phyloP scores from a whole-genome alignment of 2,113 vertebrate genomes.

The Chloroceryle aenea region DNA sequence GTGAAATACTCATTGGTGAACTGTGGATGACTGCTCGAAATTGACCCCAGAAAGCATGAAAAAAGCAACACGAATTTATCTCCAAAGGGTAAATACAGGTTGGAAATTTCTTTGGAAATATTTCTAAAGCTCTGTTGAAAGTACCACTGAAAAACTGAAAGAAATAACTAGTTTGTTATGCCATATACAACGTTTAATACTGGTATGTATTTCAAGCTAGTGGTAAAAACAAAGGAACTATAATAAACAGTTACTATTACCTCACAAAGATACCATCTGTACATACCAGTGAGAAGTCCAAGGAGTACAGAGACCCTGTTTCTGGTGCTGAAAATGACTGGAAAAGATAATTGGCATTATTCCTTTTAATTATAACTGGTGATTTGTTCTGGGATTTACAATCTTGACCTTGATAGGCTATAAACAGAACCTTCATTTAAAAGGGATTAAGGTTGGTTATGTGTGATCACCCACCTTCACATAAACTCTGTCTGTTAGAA shows the following conservation, averaged over 20 bases:
- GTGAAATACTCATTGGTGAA: background rate
- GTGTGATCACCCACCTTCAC: background rate
- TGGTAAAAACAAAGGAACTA: conserved; percentile 20
- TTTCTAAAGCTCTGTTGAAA: background rate
- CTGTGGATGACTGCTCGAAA: background rate
- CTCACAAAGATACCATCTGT: conserved; percentile 13
- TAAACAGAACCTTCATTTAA: conserved; percentile 46
- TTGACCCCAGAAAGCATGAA: background rate
- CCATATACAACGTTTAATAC: background rate
- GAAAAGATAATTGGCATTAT: conserved; percentile 22
- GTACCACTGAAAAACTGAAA: background rate
- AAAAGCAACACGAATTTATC: background rate
- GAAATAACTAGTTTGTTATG: background rate
- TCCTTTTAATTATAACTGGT: conserved; percentile 53
- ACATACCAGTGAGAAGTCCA: background rate
- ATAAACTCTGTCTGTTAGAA: background rate
- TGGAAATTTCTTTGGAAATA: conserved; percentile 9
- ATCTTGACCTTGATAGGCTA: conserved; percentile 24
- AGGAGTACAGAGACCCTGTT: background rate
- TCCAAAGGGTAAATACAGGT: background rate
- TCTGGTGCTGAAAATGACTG: background rate
- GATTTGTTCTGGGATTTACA: conserved; percentile 38
- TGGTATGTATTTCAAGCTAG: background rate
- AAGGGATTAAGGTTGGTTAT: conserved; percentile 4
- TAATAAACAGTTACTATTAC: background rate